These are phyloP conservation scores for Lordiphosa mommai DNA, from an alignment of 1,140 invertebrate genomes.

Conservation along the genomic window DNA sequence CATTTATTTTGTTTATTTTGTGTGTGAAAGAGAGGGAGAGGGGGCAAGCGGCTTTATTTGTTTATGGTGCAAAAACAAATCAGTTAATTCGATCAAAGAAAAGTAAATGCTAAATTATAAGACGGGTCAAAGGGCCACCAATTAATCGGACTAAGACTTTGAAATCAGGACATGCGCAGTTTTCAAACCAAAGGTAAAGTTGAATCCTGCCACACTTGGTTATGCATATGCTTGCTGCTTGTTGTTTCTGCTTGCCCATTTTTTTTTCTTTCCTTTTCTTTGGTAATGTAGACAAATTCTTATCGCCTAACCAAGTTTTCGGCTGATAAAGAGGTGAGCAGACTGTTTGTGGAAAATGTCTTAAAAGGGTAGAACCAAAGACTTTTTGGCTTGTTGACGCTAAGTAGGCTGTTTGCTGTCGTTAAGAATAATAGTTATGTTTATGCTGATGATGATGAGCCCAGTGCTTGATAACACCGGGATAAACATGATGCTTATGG, in stretches of 20 bases:
- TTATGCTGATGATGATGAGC: slow-evolving; percentile 65
- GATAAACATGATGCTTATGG: slow-evolving; percentile 40
- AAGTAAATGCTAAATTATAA: not conserved
- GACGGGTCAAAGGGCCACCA: slow-evolving; percentile 12
- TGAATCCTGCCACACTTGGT: slow-evolving; percentile 24
- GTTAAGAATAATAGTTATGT: slow-evolving; percentile 77
- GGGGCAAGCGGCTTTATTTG: slow-evolving; percentile 28
- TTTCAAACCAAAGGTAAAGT: slow-evolving; percentile 10
- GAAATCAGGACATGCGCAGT: slow-evolving; percentile 63
- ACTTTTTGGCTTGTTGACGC: slow-evolving; percentile 47
- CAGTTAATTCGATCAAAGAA: slow-evolving; percentile 57
- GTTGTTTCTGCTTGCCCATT: too few relatives aligned
- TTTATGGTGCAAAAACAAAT: slow-evolving; percentile 45
- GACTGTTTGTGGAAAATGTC: not conserved
- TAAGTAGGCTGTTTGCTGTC: slow-evolving; percentile 68
- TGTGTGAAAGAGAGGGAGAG: slow-evolving; percentile 21
- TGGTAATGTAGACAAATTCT: slow-evolving; percentile 74
- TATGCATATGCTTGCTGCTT: slow-evolving; percentile 33
- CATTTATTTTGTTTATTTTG: slow-evolving; percentile 68
- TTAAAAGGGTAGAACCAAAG: not conserved
- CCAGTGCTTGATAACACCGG: slow-evolving; percentile 30
- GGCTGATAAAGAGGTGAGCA: not conserved
- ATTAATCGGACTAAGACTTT: slow-evolving; percentile 36
- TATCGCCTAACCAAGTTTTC: slow-evolving; percentile 69
- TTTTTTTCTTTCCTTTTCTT: not conserved